A percentile compares a stretch with the other conserved stretches of the same genome.
phyloP scores from a whole-genome alignment of 2,797 vertebrate genomes.

The Oceanodroma leucorhoa region DNA sequence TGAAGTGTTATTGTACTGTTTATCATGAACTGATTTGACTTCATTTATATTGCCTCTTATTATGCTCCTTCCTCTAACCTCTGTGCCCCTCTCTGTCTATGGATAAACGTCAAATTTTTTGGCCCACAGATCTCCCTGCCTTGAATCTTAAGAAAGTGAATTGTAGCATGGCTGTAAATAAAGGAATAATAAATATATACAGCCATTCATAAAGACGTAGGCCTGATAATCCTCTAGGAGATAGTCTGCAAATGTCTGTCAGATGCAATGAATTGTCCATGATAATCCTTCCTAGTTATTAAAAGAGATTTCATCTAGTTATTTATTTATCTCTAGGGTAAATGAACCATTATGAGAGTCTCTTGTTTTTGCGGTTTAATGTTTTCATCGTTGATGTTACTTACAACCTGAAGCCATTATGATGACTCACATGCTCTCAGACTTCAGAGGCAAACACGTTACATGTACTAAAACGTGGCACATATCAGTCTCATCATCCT shows the following conservation, averaged over 20 bases:
- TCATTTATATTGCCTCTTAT: neutral
- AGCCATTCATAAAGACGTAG: neutral
- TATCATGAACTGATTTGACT: neutral
- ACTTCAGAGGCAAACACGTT: neutral
- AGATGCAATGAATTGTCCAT: neutral
- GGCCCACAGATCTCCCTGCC: neutral
- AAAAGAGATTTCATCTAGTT: conserved; percentile 40
- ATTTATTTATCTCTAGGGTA: conserved; percentile 30
- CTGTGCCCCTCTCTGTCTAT: fast-evolving
- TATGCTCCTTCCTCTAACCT: neutral
- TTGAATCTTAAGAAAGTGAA: neutral
- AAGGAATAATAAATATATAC: neutral
- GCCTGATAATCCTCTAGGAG: neutral
- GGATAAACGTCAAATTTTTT: neutral
- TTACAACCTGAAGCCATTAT: conserved; percentile 12
- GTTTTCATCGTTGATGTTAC: neutral
- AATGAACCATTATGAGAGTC: conserved; percentile 23
- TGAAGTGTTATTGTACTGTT: neutral
- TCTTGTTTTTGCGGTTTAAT: conserved; percentile 1
- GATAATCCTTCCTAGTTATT: conserved; percentile 29
- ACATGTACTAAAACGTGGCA: neutral
- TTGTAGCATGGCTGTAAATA: neutral
- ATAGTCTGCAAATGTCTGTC: neutral
- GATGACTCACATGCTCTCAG: conserved; percentile 4
- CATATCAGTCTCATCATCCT: neutral